phyloP scores from a whole-genome alignment of 2,113 vertebrate genomes.

The Eretmochelys imbricata region DNA sequence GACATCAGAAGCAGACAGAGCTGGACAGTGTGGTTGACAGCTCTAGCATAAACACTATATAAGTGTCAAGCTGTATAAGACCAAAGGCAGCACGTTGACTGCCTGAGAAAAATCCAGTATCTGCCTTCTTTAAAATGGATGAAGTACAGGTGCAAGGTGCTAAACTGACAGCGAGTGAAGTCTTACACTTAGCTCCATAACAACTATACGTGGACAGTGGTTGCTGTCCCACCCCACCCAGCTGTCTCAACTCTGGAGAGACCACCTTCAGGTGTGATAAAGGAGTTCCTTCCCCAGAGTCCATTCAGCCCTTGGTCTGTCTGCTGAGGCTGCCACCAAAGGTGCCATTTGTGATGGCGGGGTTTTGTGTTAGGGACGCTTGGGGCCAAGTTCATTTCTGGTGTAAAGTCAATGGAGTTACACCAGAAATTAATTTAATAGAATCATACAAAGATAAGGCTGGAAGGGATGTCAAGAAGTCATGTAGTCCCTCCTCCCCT shows the following conservation, averaged over 20 bases:
- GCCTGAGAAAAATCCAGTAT: background rate
- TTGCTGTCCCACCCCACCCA: rapidly evolving
- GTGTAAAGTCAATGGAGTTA: background rate
- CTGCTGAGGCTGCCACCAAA: background rate
- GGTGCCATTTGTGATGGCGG: background rate
- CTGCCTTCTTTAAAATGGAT: background rate
- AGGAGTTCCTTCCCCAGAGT: rapidly evolving
- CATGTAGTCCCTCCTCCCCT: background rate
- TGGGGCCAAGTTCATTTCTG: background rate
- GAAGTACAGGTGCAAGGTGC: background rate
- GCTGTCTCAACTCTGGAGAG: background rate
- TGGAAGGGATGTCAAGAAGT: background rate
- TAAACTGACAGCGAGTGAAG: background rate
- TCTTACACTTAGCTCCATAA: rapidly evolving
- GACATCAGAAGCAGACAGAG: background rate
- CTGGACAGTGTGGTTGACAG: background rate
- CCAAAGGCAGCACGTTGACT: background rate
- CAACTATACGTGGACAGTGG: rapidly evolving
- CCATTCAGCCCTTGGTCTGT: background rate
- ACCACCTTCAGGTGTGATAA: background rate
- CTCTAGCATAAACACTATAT: background rate
- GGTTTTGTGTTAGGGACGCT: background rate
- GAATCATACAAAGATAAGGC: too few species aligned
- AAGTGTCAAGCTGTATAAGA: background rate
- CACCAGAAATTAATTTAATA: background rate